Base-by-base conservation (phyloP, 2,113 vertebrate genomes). In the Numida meleagris region DNA sequence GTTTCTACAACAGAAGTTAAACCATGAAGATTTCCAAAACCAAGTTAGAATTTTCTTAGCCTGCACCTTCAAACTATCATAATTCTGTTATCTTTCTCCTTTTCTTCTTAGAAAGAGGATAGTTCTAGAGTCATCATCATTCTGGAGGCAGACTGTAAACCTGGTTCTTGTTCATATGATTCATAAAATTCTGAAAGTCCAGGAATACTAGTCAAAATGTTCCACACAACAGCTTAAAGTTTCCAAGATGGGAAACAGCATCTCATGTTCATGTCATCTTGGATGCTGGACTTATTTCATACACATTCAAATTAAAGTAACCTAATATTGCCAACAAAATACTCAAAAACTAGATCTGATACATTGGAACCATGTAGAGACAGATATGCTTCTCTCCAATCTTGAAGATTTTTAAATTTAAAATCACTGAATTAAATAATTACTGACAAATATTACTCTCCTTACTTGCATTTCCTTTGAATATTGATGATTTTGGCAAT, bases 371-470 rank as follows among this genome's bases (percentile, higher is more conserved):
- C 14, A 29, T 19, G 17, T 33, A 57, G 14, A 13, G n/a, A 65
- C n/a, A 43, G 27, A 11, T 45, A 14, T 2, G 1, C 1, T 61
- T 3, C 3, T 17, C 12, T 68, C 89, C 58, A 18, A 48, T 63
- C 12, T 42, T 16, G 9, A 2, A 53, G n/a, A n/a, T n/a, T n/a
- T n/a, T 34, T 61, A 50, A 9, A 92, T 48, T 29, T 50, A 86
- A 90, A 81, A 43, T 24, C 71, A 38, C 3, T 46, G 11, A 27
- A 11, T n/a, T n/a, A n/a, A n/a, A n/a, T n/a, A n/a, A n/a, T n/a
- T n/a, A n/a, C n/a, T n/a, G n/a, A n/a, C n/a, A 58, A 74, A n/a
- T 9, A 45, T 0, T 25, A 0, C 1, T 77, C 40, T 67, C 17
- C 17, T 59, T 27, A 66, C 13, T 62, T 43, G 50, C 75, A 73